Conservation (phyloP, 2,113 vertebrate species). For the Chamaetylas fuelleborni region DNA sequence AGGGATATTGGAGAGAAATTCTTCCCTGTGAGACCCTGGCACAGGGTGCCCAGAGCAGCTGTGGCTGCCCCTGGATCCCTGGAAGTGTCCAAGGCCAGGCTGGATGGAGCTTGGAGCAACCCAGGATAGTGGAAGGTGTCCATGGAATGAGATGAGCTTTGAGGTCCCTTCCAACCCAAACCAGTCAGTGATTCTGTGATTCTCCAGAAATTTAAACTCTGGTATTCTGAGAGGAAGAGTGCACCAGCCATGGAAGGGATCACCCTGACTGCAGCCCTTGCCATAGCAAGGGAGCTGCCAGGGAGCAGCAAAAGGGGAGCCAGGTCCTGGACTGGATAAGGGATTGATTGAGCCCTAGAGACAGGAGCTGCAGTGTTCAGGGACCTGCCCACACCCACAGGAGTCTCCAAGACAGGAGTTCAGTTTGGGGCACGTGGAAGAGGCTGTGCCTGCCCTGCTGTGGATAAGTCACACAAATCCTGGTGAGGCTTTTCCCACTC, state of each 20-base stretch:
- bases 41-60: not conserved
- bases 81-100: not conserved
- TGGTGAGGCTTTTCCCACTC: not conserved
- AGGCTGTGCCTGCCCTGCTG: not conserved
- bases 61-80: not conserved
- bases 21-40: not conserved
- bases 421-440: not conserved
- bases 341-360: not conserved
- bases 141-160: not conserved
- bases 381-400: not conserved
- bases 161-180: not conserved
- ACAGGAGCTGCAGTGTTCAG: not conserved
- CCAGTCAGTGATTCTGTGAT: not conserved
- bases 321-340: not conserved
- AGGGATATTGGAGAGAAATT: not conserved
- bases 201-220: not conserved
- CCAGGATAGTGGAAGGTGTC: not conserved
- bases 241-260: not conserved
- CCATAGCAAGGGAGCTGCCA: not conserved
- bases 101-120: fast-evolving
- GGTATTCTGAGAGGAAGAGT: not conserved
- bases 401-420: not conserved
- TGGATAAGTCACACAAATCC: not conserved
- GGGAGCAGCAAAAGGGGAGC: not conserved
- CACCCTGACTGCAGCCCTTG: not conserved